Evolutionary conservation across 2,888 invertebrate genomes (phyloP).

Genomic region (Heliconius hortense): DNA sequence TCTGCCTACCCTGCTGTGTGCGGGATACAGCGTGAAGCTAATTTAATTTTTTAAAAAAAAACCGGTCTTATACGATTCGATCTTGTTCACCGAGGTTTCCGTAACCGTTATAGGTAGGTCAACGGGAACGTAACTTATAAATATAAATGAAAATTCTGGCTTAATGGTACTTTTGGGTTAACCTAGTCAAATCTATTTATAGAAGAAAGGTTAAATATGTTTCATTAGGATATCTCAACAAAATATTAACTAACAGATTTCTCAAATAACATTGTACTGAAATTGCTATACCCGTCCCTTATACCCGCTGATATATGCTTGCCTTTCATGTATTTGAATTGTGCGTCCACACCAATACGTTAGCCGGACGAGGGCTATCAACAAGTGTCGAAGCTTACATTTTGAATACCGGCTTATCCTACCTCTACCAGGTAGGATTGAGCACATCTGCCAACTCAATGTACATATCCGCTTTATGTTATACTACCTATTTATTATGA

Average conservation of each 20-base stretch:
- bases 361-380: conserved; percentile 60
- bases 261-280: background rate
- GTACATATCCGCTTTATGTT: conserved; percentile 9
- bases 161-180: background rate
- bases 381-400: conserved; percentile 73
- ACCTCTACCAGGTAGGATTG: conserved; percentile 11
- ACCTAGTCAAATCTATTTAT: background rate
- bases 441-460: conserved; percentile 3
- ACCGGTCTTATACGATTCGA: no score
- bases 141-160: background rate
- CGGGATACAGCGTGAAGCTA: no score
- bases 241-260: background rate
- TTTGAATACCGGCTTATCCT: conserved; percentile 31
- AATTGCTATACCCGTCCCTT: conserved; percentile 3
- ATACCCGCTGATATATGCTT: conserved; percentile 31
- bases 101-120: no score
- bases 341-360: conserved; percentile 41
- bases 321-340: conserved; percentile 37
- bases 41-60: no score
- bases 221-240: background rate
- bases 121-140: no score
- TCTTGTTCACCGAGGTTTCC: no score
- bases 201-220: background rate
- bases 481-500: background rate
- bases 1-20: no score